A percentile compares a stretch with the other conserved stretches of the same genome.
phyloP scores from a whole-genome alignment of 2,797 vertebrate species.

The Anomalospiza imberbis region DNA sequence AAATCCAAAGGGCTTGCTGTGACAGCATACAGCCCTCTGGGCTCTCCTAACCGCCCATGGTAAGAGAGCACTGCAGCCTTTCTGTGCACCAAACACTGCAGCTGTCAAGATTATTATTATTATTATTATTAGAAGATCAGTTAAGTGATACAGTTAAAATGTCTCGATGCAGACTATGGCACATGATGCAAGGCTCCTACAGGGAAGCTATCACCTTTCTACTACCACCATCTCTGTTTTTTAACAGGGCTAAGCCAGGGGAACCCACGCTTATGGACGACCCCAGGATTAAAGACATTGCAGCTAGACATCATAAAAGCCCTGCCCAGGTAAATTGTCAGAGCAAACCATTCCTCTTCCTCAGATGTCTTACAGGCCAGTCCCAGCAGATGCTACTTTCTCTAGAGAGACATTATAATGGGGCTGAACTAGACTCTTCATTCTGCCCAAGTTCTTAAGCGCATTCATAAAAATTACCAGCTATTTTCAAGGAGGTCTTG shows the following conservation, averaged over 20 bases:
- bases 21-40: constrained; percentile 88
- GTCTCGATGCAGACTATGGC: not conserved
- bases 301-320: constrained; percentile 82
- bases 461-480: not conserved
- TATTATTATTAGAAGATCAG: no score
- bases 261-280: constrained; percentile 84
- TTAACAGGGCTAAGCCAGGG: constrained; percentile 79
- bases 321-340: constrained; percentile 81
- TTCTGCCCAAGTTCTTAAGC: not conserved
- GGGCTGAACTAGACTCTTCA: not conserved
- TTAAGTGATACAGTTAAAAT: not conserved
- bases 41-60: constrained; percentile 88
- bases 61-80: constrained; percentile 44
- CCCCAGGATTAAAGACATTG: constrained; percentile 84
- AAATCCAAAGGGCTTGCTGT: constrained; percentile 83
- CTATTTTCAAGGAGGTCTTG: not conserved
- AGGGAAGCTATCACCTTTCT: not conserved
- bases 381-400: not conserved
- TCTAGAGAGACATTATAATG: not conserved
- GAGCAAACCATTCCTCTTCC: not conserved
- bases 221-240: not conserved
- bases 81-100: not conserved
- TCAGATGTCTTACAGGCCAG: not conserved
- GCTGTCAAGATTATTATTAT: not conserved
- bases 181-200: not conserved